A percentile compares a stretch with the other conserved stretches of the same genome.
phyloP scores from a whole-genome alignment of 2,113 vertebrate species.

The Orcinus orca region DNA sequence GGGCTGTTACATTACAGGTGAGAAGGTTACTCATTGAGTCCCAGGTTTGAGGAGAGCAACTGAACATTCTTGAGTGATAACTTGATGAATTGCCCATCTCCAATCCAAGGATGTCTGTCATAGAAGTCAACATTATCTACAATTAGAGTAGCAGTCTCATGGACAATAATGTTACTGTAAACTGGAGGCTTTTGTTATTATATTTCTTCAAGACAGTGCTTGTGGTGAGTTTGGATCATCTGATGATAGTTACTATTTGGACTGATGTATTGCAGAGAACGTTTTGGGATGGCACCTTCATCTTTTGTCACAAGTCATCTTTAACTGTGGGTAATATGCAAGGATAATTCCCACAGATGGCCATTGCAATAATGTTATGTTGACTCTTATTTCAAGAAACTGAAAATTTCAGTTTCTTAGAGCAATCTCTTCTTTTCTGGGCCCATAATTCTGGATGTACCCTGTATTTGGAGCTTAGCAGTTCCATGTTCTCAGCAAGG shows the following conservation, averaged over 20 bases:
- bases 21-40: not conserved
- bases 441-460: not conserved
- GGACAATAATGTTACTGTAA: not conserved
- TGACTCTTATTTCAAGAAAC: not conserved
- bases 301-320: not conserved
- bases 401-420: not conserved
- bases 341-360: not conserved
- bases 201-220: not conserved
- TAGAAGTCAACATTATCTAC: not conserved
- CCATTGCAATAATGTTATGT: not conserved
- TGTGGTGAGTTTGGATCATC: not conserved
- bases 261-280: not conserved
- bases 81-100: not conserved
- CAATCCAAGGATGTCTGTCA: not conserved
- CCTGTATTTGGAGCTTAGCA: not conserved
- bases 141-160: not conserved
- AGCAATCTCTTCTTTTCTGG: not conserved
- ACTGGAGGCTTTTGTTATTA: not conserved
- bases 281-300: not conserved
- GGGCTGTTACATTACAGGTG: not conserved
- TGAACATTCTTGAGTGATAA: not conserved
- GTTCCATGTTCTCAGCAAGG: not conserved
- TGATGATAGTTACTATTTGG: not conserved
- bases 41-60: not conserved
- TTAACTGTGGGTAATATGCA: not conserved